Percentiles rank a stretch among this genome's conserved stretches.
phyloP scores from a whole-genome alignment of 2,113 vertebrate species.

The Garra rufa region DNA sequence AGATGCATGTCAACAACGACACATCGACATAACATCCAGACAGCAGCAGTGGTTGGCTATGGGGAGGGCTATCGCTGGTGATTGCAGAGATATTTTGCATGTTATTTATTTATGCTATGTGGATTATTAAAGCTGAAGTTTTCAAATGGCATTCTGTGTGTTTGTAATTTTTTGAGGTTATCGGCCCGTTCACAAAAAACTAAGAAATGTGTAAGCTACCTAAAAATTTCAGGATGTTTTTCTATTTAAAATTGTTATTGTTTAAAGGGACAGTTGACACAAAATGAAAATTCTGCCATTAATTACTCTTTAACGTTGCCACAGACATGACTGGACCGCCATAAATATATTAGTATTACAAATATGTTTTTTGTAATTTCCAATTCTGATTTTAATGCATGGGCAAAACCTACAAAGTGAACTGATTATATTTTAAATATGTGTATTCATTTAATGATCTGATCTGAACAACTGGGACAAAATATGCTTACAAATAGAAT shows the following conservation, averaged over 20 bases:
- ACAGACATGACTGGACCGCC: background rate
- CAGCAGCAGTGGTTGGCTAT: background rate
- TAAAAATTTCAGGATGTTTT: background rate
- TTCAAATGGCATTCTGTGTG: conserved; percentile 3
- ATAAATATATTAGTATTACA: background rate
- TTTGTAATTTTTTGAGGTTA: background rate
- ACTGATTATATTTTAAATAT: no score
- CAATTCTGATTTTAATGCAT: no score
- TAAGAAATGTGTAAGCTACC: background rate
- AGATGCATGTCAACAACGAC: conserved; percentile 34
- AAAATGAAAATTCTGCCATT: no score
- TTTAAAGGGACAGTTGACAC: no score
- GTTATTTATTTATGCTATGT: conserved; percentile 43
- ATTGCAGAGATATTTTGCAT: conserved; percentile 47
- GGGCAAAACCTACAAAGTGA: no score
- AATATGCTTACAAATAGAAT: no score
- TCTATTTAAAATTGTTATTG: background rate
- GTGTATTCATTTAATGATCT: no score
- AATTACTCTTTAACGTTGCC: background rate
- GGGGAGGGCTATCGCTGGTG: conserved; percentile 23
- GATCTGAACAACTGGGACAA: no score
- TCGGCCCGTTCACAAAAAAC: background rate
- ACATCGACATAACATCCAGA: conserved; percentile 24
- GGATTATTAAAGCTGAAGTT: conserved; percentile 54
- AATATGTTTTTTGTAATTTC: no score